Percentiles rank a stretch among this genome's conserved stretches.
These are phyloP conservation scores for Paguma larvata DNA, from an alignment of 2,797 vertebrate species.

Conservation along the genomic window DNA sequence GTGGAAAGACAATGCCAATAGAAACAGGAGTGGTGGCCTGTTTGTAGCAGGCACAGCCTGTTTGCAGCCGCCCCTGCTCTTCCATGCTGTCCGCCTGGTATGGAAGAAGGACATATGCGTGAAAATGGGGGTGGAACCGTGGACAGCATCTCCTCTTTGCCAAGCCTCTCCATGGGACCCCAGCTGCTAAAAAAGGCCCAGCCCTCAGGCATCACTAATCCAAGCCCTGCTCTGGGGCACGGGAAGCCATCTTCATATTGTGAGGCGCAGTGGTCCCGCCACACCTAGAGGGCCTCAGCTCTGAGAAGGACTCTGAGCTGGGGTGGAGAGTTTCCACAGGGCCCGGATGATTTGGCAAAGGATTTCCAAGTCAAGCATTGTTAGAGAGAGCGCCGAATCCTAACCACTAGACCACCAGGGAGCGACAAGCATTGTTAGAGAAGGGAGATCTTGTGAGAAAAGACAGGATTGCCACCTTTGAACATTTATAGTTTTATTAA, in stretches of 20 bases:
- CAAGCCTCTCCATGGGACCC: neutral
- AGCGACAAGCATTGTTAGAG: neutral
- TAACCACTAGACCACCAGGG: too few relatives aligned
- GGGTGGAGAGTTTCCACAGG: neutral
- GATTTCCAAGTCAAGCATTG: neutral
- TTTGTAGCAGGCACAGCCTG: neutral
- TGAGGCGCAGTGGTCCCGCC: neutral
- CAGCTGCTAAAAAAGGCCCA: neutral
- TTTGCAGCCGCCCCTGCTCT: neutral
- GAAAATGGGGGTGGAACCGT: neutral
- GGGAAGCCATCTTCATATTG: neutral
- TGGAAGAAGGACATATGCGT: neutral
- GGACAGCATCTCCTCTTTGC: neutral
- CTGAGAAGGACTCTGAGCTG: neutral
- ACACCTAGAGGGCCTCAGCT: neutral
- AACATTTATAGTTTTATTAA: neutral
- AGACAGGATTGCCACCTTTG: neutral
- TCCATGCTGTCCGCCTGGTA: neutral
- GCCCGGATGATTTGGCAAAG: neutral
- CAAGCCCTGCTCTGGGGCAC: accelerated
- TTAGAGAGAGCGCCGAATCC: too few relatives aligned
- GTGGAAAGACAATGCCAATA: neutral
- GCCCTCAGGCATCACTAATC: neutral
- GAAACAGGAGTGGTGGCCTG: neutral
- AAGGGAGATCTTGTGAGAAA: neutral